Evolutionary conservation across 2,888 invertebrate species (phyloP), one percentile per base, ranked within the genome.

Genomic region (Papilio elwesi): DNA sequence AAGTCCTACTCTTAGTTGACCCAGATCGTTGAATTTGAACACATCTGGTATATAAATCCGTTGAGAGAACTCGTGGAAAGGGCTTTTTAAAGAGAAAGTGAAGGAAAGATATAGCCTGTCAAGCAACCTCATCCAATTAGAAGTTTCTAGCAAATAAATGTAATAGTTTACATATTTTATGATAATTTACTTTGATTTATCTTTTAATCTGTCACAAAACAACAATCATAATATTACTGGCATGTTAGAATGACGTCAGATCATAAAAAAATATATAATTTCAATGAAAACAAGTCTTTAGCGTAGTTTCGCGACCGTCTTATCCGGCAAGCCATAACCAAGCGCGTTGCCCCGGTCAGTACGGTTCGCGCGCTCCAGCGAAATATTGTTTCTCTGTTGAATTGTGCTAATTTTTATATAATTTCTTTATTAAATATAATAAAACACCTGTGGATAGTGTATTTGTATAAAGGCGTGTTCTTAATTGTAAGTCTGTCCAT

Each of bases 211-310:
- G 11, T n/a, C 36, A 36, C 13, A 38, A 38, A 38, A 26, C 11
- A 11, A 8, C 9, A 5, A 12, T 59, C 26, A n/a, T 43, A n/a
- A 59, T 59, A 55, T 12, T 55, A 55, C 55, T 5, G 8, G 26
- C 9, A 59, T n/a, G n/a, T 59, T 38, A 38, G 13, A 38, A 57
- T 38, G 36, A 36, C 51, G 51, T 51, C 12, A 26, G 6, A 36
- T 55, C 16, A 38, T 59, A 38, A 59, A 59, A 59, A 36, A 38
- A 59, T n/a, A 13, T 59, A 38, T 59, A n/a, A 38, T 13, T 26
- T 36, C 8, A 59, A 9, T 59, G 7, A 38, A 38, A 59, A 38
- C 59, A 38, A 59, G 36, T 38, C 59, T n/a, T 26, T 26, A 57
- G 12, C 36, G 57, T 16, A 55, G 55, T 57, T 57, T 57, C 13